phyloP scores from a whole-genome alignment of 2,797 vertebrate species.

The Sebastes alutus region DNA sequence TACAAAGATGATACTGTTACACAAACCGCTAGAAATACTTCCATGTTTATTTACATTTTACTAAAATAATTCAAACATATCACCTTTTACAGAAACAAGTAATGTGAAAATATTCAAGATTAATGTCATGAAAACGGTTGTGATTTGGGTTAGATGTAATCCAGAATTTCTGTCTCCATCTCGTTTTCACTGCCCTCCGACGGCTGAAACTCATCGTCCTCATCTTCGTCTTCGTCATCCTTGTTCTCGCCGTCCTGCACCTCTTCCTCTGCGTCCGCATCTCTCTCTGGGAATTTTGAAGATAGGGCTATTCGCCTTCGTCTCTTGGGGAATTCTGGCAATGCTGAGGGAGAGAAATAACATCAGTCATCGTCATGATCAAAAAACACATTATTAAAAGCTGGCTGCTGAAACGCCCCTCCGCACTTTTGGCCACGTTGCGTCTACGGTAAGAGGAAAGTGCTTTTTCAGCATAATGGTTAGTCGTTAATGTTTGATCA shows the following conservation, averaged over 20 bases:
- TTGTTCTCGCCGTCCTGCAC: conserved; percentile 76
- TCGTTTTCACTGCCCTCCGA: conserved; percentile 97
- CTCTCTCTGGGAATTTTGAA: not conserved
- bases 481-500: not conserved
- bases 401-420: no score
- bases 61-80: not conserved
- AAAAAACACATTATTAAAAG: no score
- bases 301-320: conserved; percentile 15
- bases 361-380: not conserved
- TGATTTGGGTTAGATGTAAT: conserved; percentile 86
- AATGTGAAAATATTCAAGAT: not conserved
- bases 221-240: conserved; percentile 86
- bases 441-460: not conserved
- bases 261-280: conserved; percentile 46
- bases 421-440: not conserved
- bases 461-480: not conserved
- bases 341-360: conserved; percentile 11
- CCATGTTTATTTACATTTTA: conserved; percentile 32
- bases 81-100: not conserved
- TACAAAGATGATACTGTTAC: not conserved
- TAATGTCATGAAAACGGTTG: not conserved
- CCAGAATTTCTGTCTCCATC: conserved; percentile 97
- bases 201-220: conserved; percentile 92
- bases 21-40: not conserved
- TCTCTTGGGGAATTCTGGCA: conserved; percentile 16